phyloP scores from a whole-genome alignment of 2,113 vertebrate genomes.

The Cynocephalus volans region DNA sequence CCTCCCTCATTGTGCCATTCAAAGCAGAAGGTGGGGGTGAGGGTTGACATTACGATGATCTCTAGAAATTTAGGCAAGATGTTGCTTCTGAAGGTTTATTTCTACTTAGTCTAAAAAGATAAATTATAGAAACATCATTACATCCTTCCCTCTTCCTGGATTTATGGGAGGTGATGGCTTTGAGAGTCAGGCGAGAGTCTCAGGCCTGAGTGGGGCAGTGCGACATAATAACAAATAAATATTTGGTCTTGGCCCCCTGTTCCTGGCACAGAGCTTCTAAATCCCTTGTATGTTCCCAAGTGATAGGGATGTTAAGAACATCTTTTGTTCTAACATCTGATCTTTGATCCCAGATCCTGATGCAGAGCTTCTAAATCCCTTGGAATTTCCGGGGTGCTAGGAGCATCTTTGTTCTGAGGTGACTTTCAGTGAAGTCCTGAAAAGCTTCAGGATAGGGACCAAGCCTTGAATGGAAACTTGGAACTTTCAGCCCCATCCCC shows the following conservation, averaged over 20 bases:
- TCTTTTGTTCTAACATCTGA: neutral
- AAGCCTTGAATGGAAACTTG: neutral
- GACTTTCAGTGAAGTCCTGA: neutral
- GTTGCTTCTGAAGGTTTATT: constrained; percentile 50
- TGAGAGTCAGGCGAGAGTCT: neutral
- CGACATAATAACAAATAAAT: neutral
- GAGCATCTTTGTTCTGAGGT: neutral
- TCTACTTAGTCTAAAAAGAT: constrained; percentile 2
- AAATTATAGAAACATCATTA: neutral
- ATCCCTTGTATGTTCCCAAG: neutral
- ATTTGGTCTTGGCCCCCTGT: neutral
- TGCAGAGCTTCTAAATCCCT: neutral
- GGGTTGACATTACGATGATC: neutral
- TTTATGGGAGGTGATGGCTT: neutral
- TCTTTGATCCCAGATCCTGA: neutral
- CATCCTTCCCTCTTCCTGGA: neutral
- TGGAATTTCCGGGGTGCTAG: neutral
- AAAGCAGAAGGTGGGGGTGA: neutral
- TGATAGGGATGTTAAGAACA: neutral
- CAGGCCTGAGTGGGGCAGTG: neutral
- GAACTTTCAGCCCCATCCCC: neutral
- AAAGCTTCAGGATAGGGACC: neutral
- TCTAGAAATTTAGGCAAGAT: constrained; percentile 11
- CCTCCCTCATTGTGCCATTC: neutral
- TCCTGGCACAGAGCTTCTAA: neutral